Evolutionary conservation across 1,140 invertebrate species (phyloP).

Genomic region (Atta cephalotes): DNA sequence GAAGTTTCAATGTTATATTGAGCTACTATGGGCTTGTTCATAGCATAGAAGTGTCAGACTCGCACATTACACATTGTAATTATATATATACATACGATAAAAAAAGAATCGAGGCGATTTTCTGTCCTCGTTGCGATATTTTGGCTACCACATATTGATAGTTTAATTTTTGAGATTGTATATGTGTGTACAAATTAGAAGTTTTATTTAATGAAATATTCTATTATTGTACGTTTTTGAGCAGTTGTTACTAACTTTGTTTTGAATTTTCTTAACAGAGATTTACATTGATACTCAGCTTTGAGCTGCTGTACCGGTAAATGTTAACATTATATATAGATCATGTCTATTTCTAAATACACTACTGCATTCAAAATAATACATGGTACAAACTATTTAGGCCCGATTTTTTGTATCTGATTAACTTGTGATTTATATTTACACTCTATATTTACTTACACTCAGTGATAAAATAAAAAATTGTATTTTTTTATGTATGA

Average conservation of each 20-base stretch:
- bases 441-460: no score
- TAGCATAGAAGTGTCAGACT: constrained; percentile 68
- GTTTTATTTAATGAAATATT: constrained; percentile 67
- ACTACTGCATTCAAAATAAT: constrained; percentile 60
- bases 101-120: constrained; percentile 25
- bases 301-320: constrained; percentile 64
- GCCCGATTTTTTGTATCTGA: no score
- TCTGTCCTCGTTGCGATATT: constrained; percentile 50
- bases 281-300: constrained; percentile 72
- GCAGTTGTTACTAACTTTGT: constrained; percentile 70
- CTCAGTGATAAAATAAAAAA: no score
- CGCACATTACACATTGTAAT: constrained; percentile 49
- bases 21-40: constrained; percentile 62
- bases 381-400: constrained; percentile 30
- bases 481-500: no score
- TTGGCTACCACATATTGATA: constrained; percentile 53
- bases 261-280: constrained; percentile 68
- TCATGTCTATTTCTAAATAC: constrained; percentile 56
- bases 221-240: constrained; percentile 66
- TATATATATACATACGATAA: constrained; percentile 41
- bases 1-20: constrained; percentile 65
- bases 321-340: constrained; percentile 71
- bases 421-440: no score
- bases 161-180: constrained; percentile 64
- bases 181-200: constrained; percentile 67